Base-by-base conservation (phyloP, 2,113 vertebrate genomes). In the Numida meleagris region DNA sequence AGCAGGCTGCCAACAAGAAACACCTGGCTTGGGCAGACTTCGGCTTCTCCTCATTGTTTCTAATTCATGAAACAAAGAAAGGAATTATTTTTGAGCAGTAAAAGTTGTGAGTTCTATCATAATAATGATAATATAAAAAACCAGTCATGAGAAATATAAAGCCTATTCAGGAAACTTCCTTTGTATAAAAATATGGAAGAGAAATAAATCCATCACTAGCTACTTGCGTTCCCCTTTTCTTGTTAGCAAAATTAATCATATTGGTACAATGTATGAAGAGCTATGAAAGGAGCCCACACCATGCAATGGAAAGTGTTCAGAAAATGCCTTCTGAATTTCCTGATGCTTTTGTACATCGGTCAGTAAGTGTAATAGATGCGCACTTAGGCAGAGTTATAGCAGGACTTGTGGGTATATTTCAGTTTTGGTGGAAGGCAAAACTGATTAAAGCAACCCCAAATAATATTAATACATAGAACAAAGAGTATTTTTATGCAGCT, bases 11-110 rank as follows among this genome's bases (percentile, higher is more conserved):
- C 98, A 98, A 98, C 98, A 98, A 98, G 98, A 98, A 99, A 99
- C 99, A 99, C 99, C 99, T 99, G 99, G 99, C 99, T 98, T 95
- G 97, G 96, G 97, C 98, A 98, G 97, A 91, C 97, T 98, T 98
- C 97, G 89, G 98, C 98, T 98, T 98, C 97, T 97, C 97, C 96
- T 97, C 95, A 97, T 97, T 98, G 97, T 97, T 97, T 97, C 96
- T 94, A 96, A 97, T 93, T 92, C 96, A 86, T 8, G 77, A 97
- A 97, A 98, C 97, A 98, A 98, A 98, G 97, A 97, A 94, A 96
- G 77, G 90, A 98, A 98, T 98, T 97, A 96, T 97, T 97, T 97
- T 96, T 97, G 90, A 97, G 96, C 76, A 92, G 95, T 94, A 97
- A 97, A 98, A 98, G 96, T 97, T 98, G 88, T 86, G 96, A 93